Evolutionary conservation across 1,140 invertebrate genomes (phyloP), one percentile per base, ranked within the genome.

Genomic region (Papilio glaucus): DNA sequence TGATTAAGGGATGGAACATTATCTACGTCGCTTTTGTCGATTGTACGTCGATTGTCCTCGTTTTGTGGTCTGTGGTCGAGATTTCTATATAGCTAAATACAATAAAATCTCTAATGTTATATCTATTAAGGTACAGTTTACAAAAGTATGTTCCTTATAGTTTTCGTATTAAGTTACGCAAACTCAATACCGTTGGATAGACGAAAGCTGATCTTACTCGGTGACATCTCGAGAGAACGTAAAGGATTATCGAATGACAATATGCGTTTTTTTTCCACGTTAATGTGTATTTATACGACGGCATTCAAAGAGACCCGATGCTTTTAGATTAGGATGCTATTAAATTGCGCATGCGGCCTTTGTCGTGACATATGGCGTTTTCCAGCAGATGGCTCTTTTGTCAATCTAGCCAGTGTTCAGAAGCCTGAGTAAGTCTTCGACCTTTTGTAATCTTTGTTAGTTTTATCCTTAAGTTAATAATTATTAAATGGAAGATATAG

Each of bases 181-280:
- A 92, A 90, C 89, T 79, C 79, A 88, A 90, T 88, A 91, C 89
- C 84, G 86, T 88, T 89, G 89, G 79, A 80, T 87, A 85, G 87
- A 81, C 77, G 90, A 88, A 93, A 93, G 88, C 83, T 91, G 89
- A 92, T 91, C 87, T 88, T 82, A 86, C 83, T 81, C 79, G 78
- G 88, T 93, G 91, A 93, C 91, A 93, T 93, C 85, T 90, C 86
- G 78, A 79, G 84, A 88, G 83, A 84, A 85, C 81, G 86, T 88
- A 93, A 93, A 93, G 91, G 90, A 91, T 93, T 92, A 92, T 93
- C 88, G 82, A 90, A 91, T 92, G 86, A 92, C 91, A 92, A 90
- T 88, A 83, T 87, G 78, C 75, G 71, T 87, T 91, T 90, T n/a
- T 90, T 92, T 91, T 57, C 77, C 72, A 80, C 77, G 74, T 75